Percentiles rank a stretch among this genome's conserved stretches.
These are phyloP conservation scores for Caerostris extrusa DNA, from an alignment of 1,140 invertebrate species.

Conservation along the genomic window DNA sequence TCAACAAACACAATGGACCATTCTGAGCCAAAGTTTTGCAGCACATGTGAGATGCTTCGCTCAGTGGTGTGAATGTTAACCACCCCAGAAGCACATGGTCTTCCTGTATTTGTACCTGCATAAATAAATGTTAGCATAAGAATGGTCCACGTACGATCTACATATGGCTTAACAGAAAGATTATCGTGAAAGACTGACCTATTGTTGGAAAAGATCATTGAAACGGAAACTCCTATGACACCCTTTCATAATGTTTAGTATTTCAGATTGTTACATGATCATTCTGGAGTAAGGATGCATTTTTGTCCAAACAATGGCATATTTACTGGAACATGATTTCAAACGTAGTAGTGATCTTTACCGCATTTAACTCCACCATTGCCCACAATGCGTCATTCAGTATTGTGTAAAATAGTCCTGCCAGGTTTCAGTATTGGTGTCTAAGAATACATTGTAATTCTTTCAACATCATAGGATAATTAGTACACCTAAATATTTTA, in stretches of 20 bases:
- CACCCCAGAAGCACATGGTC: background rate
- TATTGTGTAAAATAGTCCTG: too few relatives aligned
- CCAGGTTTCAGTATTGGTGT: too few relatives aligned
- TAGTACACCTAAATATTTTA: too few relatives aligned
- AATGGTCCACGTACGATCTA: constrained; percentile 14
- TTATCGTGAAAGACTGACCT: background rate
- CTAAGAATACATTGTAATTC: too few relatives aligned
- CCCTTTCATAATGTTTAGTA: background rate
- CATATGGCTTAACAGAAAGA: background rate
- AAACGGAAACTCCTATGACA: constrained; percentile 19
- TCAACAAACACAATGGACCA: constrained; percentile 31
- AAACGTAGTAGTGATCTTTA: background rate
- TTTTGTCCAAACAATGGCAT: background rate
- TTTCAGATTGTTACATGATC: background rate
- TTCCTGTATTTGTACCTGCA: background rate
- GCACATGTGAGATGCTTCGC: background rate
- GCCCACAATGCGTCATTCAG: too few relatives aligned
- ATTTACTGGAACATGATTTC: background rate
- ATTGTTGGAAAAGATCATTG: background rate
- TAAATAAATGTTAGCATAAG: constrained; percentile 24
- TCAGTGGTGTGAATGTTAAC: constrained; percentile 15
- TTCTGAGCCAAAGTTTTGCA: background rate
- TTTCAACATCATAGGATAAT: too few relatives aligned
- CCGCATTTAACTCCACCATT: too few relatives aligned
- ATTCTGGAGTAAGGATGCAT: background rate